phyloP scores from a whole-genome alignment of 1,140 invertebrate species.

The Saccostrea glomerata region DNA sequence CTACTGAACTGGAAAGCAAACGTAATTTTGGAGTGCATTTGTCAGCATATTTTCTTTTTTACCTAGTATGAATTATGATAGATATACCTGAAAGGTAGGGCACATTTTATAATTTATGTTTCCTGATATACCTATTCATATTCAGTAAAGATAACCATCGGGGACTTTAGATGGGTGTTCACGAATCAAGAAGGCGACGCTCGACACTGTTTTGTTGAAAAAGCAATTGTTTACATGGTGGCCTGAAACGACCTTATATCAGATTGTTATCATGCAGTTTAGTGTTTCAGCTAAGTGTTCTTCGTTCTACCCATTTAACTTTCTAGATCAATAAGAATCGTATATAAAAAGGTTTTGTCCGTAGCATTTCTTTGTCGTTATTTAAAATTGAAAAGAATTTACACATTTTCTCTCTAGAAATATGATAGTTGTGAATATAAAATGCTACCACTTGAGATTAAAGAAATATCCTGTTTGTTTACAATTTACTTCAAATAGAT shows the following conservation, averaged over 20 bases:
- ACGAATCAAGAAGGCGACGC: background rate
- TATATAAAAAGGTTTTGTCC: too few relatives aligned
- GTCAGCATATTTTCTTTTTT: background rate
- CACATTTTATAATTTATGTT: slow-evolving; percentile 5
- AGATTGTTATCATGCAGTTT: background rate
- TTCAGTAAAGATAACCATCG: background rate
- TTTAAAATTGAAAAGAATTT: too few relatives aligned
- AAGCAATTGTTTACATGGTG: slow-evolving; percentile 8
- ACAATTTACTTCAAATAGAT: too few relatives aligned
- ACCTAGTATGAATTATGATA: background rate
- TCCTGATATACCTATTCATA: slow-evolving; percentile 7
- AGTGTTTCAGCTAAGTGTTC: slow-evolving; percentile 23
- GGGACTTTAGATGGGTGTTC: background rate
- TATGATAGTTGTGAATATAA: too few relatives aligned
- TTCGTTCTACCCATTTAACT: background rate
- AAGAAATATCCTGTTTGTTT: too few relatives aligned
- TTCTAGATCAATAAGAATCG: too few relatives aligned
- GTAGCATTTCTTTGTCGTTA: too few relatives aligned
- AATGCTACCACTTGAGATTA: too few relatives aligned
- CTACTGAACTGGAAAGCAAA: background rate
- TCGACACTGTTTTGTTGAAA: background rate
- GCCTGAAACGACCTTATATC: slow-evolving; percentile 5
- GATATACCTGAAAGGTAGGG: background rate
- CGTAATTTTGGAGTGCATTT: background rate
- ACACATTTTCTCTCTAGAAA: too few relatives aligned